These are phyloP conservation scores for Psettodes erumei DNA, from an alignment of 2,113 vertebrate genomes.

Conservation along the genomic window DNA sequence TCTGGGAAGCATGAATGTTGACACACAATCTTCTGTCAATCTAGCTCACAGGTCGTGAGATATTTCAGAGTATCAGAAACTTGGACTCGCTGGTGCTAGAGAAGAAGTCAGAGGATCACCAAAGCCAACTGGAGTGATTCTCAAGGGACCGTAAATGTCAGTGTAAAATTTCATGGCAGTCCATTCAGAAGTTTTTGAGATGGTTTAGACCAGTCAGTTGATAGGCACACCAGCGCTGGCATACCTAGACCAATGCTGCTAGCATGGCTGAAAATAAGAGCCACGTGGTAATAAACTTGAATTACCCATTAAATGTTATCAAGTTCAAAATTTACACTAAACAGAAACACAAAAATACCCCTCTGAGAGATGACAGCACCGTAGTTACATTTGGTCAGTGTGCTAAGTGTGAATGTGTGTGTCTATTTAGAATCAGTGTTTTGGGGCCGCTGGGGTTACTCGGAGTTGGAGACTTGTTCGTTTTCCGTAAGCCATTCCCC, in stretches of 20 bases:
- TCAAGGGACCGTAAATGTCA: not conserved
- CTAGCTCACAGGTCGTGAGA: not conserved
- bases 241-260: not conserved
- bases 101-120: too few species aligned
- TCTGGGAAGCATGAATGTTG: not conserved
- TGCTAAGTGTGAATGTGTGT: not conserved
- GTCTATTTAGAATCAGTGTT: constrained; percentile 1
- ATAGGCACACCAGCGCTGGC: not conserved
- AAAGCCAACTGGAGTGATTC: not conserved
- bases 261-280: not conserved
- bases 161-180: not conserved
- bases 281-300: not conserved
- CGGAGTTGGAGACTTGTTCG: constrained; percentile 15
- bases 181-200: not conserved
- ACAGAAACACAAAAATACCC: not conserved
- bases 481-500: constrained; percentile 45
- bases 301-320: not conserved
- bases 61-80: not conserved
- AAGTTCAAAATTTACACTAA: not conserved
- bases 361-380: not conserved
- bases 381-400: not conserved
- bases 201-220: not conserved
- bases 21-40: not conserved
- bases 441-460: constrained; percentile 12
- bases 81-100: not conserved